Base-by-base conservation (phyloP, 64 coral and sea anemone genomes). In the Catalaphyllia jardinei region DNA sequence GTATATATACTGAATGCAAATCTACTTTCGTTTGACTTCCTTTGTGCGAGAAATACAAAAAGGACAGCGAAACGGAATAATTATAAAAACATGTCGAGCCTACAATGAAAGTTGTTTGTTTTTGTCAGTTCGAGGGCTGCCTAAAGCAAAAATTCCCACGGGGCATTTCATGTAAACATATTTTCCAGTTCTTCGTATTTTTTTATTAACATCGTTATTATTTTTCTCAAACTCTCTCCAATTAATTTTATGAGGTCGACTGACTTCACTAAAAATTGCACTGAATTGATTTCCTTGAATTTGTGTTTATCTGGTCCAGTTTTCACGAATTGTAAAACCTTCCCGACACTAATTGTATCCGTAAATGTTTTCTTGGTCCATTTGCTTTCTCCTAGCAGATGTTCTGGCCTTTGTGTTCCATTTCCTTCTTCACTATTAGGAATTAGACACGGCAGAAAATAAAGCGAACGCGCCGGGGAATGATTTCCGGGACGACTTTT, bases 61-160 rank as follows among this genome's bases (percentile, higher is more conserved):
- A 85, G 63, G 81, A 52, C 81, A 85, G 63, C 62, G 38, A 29
- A 71, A 51, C 62, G 63, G 67, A 71, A 85, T 85, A 69, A 69
- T 69, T 69, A 69, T 27, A 51, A 71, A 85, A 85, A 35, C 62
- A 85, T 27, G 62, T 71, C 35, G 10, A 51, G 35, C 5, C 20
- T 31, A 85, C 63, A 85, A 85, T 49, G 28, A 62, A 69, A 83
- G 12, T 71, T 85, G 81, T 85, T 85, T 85, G 81, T 85, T 71
- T 85, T 85, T 85, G 17, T 42, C 42, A 83, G 38, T 85, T 71
- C 81, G 20, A 69, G 33, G 35, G 62, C 35, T 71, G 81, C 81
- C 63, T 67, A 8, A 64, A 85, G 81, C 35, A 28, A 85, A 27
- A 42, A 16, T 85, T 85, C 81, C 61, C 81, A 85, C 64, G 62